Evolutionary conservation across 2,888 invertebrate genomes (phyloP), one percentile per base, ranked within the genome.

Genomic region (Xiphydria camelus): DNA sequence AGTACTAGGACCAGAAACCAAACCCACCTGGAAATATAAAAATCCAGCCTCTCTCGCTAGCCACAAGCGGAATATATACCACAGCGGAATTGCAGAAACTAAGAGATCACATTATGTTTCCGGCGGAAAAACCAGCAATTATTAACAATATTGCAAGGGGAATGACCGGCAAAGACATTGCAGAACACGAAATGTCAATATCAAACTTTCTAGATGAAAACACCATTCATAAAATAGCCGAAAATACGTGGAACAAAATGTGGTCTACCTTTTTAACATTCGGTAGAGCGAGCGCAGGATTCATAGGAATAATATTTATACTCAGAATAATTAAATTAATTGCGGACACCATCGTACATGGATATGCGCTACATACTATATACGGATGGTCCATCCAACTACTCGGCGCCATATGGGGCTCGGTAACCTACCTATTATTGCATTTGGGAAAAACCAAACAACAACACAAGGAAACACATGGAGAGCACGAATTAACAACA

Each of bases 21-120:
- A 15, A 15, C 12, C 12, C 10, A 40, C 33, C 7, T 40, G 40
- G 40, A 40, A 40, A 34, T 40, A 40, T 18, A 6, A 10, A 33
- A 32, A 29, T 10, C 31, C 40, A 6, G 40, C 18, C 4, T 5
- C 15, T 19, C 10, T 40, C 7, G n/a, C n/a, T 40, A 15, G 40
- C 40, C 6, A 32, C 31, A 17, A 34, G 17, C 20, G 31, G 40
- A 12, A 40, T 40, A 17, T 40, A 40, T n/a, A 4, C 31, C 4
- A 7, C 7, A 40, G 4, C 29, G 9, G 40, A 35, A n/a, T 20
- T 35, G 20, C 18, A 15, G 18, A 15, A 35, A 10, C 12, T 35
- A 10, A 35, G 18, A 12, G 19, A 35, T 19, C 35, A 35, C 12
- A 18, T 35, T 9, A 35, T 20, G 18, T 35, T 35, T 12, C 35